Percentiles rank a stretch among this genome's conserved stretches.
Evolutionary conservation across 2,113 vertebrate genomes (phyloP).

Genomic region (Odobenus rosmarus): DNA sequence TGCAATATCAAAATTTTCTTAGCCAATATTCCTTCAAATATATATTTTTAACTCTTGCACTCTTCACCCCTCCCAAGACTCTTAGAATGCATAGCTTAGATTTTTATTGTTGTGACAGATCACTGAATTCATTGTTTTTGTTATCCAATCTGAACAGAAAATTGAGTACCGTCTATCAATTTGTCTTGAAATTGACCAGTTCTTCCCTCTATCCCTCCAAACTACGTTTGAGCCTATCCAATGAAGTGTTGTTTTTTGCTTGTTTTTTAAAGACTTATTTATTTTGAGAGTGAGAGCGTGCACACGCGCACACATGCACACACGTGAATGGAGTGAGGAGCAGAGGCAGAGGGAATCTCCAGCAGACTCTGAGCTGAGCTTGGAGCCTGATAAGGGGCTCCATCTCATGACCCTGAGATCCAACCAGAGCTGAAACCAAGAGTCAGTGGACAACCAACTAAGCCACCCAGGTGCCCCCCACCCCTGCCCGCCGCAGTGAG

Average conservation of each 20-base stretch:
- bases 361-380: not conserved
- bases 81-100: not conserved
- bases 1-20: not conserved
- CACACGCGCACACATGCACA: not conserved
- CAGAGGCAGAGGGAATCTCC: not conserved
- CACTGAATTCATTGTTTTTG: not conserved
- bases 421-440: not conserved
- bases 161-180: not conserved
- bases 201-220: not conserved
- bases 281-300: not conserved
- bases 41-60: not conserved
- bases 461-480: no score
- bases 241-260: not conserved
- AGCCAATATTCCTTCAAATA: not conserved
- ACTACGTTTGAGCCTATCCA: not conserved
- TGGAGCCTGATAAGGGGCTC: not conserved
- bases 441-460: not conserved
- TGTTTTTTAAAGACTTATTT: not conserved
- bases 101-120: not conserved
- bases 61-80: not conserved
- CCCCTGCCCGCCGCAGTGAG: no score
- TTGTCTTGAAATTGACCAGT: not conserved
- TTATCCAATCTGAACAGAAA: not conserved
- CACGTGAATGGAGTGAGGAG: not conserved
- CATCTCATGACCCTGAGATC: not conserved